phyloP scores from a whole-genome alignment of 2,888 invertebrate genomes.

The Tortrix viridana region DNA sequence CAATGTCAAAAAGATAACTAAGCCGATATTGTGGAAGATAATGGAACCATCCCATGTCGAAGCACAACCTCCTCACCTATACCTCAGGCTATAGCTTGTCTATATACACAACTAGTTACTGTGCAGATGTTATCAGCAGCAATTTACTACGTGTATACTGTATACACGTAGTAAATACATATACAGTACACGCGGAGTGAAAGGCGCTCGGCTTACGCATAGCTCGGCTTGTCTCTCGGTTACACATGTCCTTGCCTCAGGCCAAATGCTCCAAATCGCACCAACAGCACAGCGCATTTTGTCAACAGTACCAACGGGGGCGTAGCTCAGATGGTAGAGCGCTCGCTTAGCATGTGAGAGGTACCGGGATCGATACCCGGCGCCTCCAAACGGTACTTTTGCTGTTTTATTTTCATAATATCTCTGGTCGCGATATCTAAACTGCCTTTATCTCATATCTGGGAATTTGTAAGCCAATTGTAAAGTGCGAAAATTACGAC shows the following conservation, averaged over 20 bases:
- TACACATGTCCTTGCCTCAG: conserved; percentile 2
- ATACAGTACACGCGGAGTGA: conserved; percentile 32
- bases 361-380: conserved; percentile 84
- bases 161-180: too few relatives aligned
- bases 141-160: conserved; percentile 10
- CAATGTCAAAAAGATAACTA: too few relatives aligned
- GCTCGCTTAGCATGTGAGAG: conserved; percentile 84
- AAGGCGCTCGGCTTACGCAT: conserved; percentile 7
- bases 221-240: neutral
- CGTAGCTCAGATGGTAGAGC: conserved; percentile 85
- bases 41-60: too few relatives aligned
- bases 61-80: too few relatives aligned
- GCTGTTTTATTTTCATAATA: conserved; percentile 15
- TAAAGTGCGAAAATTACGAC: too few relatives aligned
- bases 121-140: neutral
- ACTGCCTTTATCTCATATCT: too few relatives aligned
- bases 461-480: too few relatives aligned
- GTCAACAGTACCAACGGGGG: conserved; percentile 56
- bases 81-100: too few relatives aligned
- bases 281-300: conserved; percentile 16
- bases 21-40: too few relatives aligned
- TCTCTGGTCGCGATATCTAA: too few relatives aligned
- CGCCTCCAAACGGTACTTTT: conserved; percentile 67
- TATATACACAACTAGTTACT: neutral
- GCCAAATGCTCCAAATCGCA: conserved; percentile 5